Conservation (phyloP, 2,888 invertebrate genomes). For the Geophilus truncorum region DNA sequence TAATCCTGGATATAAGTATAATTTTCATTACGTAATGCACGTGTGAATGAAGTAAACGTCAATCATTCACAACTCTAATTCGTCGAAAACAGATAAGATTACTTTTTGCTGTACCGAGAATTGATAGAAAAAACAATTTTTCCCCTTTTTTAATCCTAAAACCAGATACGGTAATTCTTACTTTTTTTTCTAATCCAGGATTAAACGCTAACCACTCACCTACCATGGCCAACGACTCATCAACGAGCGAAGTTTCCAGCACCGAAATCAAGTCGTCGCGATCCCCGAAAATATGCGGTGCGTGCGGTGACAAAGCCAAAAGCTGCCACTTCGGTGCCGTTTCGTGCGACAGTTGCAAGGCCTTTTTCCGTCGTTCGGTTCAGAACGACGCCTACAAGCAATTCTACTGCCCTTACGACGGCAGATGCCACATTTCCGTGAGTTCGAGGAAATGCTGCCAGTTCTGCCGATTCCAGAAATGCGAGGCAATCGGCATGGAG, state of each 20-base stretch:
- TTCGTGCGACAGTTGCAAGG: conserved; percentile 49
- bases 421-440: conserved; percentile 45
- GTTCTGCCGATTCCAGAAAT: conserved; percentile 47
- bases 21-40: no score
- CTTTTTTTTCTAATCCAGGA: background rate
- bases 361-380: conserved; percentile 49
- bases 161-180: background rate
- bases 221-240: background rate
- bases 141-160: no score
- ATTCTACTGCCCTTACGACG: conserved; percentile 46
- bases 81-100: no score
- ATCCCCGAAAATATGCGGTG: conserved; percentile 44
- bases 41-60: no score
- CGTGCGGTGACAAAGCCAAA: conserved; percentile 48
- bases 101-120: no score
- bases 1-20: no score
- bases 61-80: no score
- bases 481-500: conserved; percentile 49
- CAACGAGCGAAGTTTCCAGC: background rate
- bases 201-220: background rate
- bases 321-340: conserved; percentile 49
- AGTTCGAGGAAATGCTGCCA: conserved; percentile 47
- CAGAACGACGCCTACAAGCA: conserved; percentile 46
- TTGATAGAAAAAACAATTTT: no score
- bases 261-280: background rate